Conservation (phyloP, 2,888 invertebrate species). For the Meliscaeva auricollis region DNA sequence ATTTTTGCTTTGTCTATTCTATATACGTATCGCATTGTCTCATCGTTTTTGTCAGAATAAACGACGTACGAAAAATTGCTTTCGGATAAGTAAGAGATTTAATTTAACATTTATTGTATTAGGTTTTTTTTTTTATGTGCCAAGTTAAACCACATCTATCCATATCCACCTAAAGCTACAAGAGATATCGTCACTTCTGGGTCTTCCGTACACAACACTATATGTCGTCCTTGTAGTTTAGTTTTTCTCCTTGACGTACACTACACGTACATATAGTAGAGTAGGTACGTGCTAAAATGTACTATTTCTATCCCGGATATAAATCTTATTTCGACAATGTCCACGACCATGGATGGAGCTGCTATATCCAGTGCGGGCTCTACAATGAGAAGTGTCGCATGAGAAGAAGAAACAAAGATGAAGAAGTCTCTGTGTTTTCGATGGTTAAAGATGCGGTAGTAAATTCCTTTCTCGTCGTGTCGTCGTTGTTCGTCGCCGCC, state of each 20-base stretch:
- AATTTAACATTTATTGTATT: constrained; percentile 76
- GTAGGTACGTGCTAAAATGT: constrained; percentile 70
- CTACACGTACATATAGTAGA: not conserved
- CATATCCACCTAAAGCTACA: constrained; percentile 4
- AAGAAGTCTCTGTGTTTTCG: constrained; percentile 13
- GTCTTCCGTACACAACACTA: not conserved
- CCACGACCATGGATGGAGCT: constrained; percentile 25
- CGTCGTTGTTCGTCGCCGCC: constrained; percentile 20
- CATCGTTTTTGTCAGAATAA: constrained; percentile 3
- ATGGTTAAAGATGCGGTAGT: constrained; percentile 46
- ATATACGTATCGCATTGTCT: too few relatives aligned
- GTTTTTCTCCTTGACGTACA: constrained; percentile 7
- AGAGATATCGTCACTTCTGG: constrained; percentile 24
- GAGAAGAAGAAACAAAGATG: not conserved
- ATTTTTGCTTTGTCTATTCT: too few relatives aligned
- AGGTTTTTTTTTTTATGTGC: constrained; percentile 67
- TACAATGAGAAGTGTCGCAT: constrained; percentile 61
- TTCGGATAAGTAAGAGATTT: constrained; percentile 74
- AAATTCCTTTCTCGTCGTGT: constrained; percentile 54
- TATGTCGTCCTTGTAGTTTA: not conserved
- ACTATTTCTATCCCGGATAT: constrained; percentile 67
- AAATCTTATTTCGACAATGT: constrained; percentile 75
- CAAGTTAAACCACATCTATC: constrained; percentile 48
- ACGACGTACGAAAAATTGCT: constrained; percentile 53
- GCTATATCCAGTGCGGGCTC: constrained; percentile 24